Percentiles rank a stretch among this genome's conserved stretches.
Evolutionary conservation across 2,888 invertebrate genomes (phyloP).

Genomic region (Adela reaumurella): DNA sequence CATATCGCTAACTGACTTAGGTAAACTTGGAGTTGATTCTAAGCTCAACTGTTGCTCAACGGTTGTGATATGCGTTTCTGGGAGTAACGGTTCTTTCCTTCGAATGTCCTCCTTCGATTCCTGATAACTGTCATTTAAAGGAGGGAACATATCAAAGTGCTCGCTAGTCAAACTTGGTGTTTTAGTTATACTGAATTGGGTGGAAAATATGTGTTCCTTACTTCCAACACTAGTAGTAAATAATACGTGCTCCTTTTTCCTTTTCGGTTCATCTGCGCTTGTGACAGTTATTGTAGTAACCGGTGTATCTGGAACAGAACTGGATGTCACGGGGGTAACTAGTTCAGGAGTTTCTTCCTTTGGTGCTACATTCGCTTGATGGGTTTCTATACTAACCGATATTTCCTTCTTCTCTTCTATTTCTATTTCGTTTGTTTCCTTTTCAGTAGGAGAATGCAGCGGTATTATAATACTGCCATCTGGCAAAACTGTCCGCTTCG

Average conservation of each 20-base stretch:
- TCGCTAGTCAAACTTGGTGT: conserved; percentile 62
- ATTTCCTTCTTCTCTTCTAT: neutral
- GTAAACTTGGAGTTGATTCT: neutral
- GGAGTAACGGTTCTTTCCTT: conserved; percentile 11
- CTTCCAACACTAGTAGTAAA: conserved; percentile 68
- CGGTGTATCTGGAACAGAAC: neutral
- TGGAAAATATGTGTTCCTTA: conserved; percentile 66
- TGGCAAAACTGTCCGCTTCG: conserved; percentile 38
- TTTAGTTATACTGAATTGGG: conserved; percentile 62
- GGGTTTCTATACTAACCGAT: neutral
- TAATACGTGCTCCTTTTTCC: conserved; percentile 41
- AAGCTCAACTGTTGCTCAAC: conserved; percentile 3
- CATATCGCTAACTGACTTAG: neutral
- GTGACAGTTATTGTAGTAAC: neutral
- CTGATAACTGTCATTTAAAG: conserved; percentile 39
- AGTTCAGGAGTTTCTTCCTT: neutral
- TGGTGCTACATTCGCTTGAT: neutral
- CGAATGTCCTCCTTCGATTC: conserved; percentile 5
- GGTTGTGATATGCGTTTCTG: conserved; percentile 14
- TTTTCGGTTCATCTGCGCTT: neutral
- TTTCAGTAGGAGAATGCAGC: conserved; percentile 45
- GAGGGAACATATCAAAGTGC: conserved; percentile 47
- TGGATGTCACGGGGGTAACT: neutral
- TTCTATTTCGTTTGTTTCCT: conserved; percentile 5
- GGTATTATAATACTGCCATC: conserved; percentile 60